These are phyloP conservation scores for Myrmecobius fasciatus DNA, from an alignment of 2,113 vertebrate genomes.

Conservation along the genomic window DNA sequence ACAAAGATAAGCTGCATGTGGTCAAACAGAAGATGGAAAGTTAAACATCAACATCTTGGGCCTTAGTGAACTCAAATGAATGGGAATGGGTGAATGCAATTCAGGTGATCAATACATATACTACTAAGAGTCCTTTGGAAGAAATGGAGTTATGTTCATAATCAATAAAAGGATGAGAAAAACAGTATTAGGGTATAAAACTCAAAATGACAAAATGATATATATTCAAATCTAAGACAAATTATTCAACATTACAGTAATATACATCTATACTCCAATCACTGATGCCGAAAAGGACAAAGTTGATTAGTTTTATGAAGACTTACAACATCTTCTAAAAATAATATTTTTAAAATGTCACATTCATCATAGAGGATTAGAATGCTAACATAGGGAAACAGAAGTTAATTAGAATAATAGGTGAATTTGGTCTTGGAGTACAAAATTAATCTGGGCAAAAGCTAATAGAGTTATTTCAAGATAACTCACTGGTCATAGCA, in stretches of 20 bases:
- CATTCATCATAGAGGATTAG: not conserved
- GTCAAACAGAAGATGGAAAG: not conserved
- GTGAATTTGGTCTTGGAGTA: not conserved
- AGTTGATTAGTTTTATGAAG: not conserved
- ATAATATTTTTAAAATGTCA: not conserved
- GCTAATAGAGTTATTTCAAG: not conserved
- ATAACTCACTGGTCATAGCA: not conserved
- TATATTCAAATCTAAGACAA: not conserved
- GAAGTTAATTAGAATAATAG: not conserved
- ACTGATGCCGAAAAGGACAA: not conserved
- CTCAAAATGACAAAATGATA: not conserved
- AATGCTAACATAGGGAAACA: not conserved
- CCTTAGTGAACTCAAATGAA: not conserved
- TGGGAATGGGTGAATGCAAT: no score
- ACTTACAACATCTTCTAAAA: not conserved
- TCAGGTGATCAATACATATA: not conserved
- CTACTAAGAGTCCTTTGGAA: not conserved
- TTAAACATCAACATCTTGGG: not conserved
- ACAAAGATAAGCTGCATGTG: not conserved
- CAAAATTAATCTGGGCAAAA: not conserved
- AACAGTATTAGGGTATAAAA: not conserved
- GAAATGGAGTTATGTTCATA: not conserved
- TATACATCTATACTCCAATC: not conserved
- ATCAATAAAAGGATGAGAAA: not conserved
- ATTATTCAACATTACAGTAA: not conserved